These are phyloP conservation scores for Drosophila tani DNA, from an alignment of 1,140 invertebrate genomes.

Conservation along the genomic window DNA sequence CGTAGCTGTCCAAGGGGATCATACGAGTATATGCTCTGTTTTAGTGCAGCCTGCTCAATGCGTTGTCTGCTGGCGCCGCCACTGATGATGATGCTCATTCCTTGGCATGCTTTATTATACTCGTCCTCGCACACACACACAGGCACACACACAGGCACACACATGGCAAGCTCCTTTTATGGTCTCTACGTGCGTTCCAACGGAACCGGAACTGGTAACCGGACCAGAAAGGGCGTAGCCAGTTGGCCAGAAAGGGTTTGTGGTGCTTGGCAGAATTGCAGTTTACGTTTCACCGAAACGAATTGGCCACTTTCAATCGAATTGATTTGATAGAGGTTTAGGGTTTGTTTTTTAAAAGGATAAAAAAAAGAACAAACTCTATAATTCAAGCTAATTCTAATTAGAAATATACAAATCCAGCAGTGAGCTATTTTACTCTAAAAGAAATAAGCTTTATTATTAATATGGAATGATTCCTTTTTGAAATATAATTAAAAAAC, in stretches of 20 bases:
- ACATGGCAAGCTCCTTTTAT: constrained; percentile 66
- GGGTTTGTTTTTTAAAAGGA: not conserved
- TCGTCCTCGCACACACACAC: too few species aligned
- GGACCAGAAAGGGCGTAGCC: constrained; percentile 27
- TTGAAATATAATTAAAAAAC: too few species aligned
- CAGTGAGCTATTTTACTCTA: too few species aligned
- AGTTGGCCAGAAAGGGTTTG: not conserved
- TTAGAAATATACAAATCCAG: too few species aligned
- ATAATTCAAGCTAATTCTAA: too few species aligned
- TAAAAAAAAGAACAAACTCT: not conserved
- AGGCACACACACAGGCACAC: not conserved
- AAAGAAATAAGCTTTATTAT: too few species aligned
- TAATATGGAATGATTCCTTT: too few species aligned
- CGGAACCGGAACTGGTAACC: constrained; percentile 6
- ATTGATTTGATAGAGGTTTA: not conserved
- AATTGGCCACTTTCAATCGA: not conserved
- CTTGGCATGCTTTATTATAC: constrained; percentile 66
- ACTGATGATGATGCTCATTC: constrained; percentile 61
- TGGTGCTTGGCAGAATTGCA: not conserved
- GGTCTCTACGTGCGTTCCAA: constrained; percentile 63
- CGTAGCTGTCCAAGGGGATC: constrained; percentile 23
- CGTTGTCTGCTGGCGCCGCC: constrained; percentile 7
- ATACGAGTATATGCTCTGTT: constrained; percentile 7
- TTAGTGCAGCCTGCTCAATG: constrained; percentile 21
- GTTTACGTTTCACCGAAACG: not conserved